Percentiles rank a stretch among this genome's conserved stretches.
phyloP scores from a whole-genome alignment of 2,797 vertebrate genomes.

The Schizothorax lantsangensis region DNA sequence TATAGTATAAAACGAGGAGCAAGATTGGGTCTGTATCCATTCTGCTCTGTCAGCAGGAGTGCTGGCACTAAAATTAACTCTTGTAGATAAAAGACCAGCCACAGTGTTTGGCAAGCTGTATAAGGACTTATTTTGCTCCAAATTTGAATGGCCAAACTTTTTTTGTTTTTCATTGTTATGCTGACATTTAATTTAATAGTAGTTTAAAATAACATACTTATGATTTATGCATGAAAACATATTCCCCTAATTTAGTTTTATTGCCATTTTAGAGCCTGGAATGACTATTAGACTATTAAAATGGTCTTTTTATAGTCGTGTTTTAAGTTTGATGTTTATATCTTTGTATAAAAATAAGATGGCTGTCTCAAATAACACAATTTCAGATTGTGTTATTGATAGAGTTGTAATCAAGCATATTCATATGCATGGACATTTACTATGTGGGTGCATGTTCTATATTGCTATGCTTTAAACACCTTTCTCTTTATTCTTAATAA shows the following conservation, averaged over 20 bases:
- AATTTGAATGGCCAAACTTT: background rate
- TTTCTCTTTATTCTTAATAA: background rate
- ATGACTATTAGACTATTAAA: background rate
- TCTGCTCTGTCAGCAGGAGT: slow-evolving; percentile 50
- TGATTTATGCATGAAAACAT: background rate
- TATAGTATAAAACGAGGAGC: slow-evolving; percentile 33
- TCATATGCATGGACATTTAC: background rate
- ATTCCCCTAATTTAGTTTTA: slow-evolving; percentile 2
- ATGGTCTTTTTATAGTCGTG: background rate
- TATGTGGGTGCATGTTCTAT: background rate
- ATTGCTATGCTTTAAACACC: background rate
- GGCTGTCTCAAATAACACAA: background rate
- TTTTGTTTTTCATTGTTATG: background rate
- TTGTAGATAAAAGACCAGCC: slow-evolving; percentile 44
- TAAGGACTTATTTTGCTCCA: slow-evolving; percentile 31
- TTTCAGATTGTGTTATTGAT: background rate
- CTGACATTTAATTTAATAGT: background rate
- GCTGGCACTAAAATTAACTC: slow-evolving; percentile 47
- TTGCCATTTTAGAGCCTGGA: background rate
- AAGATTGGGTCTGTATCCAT: slow-evolving; percentile 24
- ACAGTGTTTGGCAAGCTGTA: slow-evolving; percentile 9
- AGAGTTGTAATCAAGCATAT: background rate
- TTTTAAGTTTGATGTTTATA: background rate
- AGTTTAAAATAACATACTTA: background rate
- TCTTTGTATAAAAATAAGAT: background rate